A percentile compares a stretch with the other conserved stretches of the same genome.
These are phyloP conservation scores for Calidris pygmaea DNA, from an alignment of 2,113 vertebrate species.

Conservation along the genomic window DNA sequence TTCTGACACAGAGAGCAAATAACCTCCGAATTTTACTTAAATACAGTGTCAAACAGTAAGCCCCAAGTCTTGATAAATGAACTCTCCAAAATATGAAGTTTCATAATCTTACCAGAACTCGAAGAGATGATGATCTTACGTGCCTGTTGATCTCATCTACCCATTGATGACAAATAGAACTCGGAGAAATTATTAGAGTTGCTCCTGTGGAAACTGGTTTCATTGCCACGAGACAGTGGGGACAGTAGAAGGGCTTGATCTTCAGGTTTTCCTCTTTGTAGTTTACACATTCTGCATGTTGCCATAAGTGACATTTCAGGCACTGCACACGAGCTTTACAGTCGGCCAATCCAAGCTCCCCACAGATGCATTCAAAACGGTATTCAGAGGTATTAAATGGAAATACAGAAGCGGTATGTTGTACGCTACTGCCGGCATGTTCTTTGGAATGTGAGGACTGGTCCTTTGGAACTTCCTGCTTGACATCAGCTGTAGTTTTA, in stretches of 20 bases:
- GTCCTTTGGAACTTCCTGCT: not conserved
- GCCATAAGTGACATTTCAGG: constrained; percentile 94
- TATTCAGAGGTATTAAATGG: constrained; percentile 86
- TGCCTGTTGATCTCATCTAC: constrained; percentile 97
- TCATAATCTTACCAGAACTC: constrained; percentile 84
- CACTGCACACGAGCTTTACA: constrained; percentile 95
- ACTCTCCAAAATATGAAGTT: not conserved
- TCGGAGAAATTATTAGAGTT: constrained; percentile 96
- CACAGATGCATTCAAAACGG: constrained; percentile 96
- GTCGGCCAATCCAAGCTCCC: constrained; percentile 87
- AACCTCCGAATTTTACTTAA: not conserved
- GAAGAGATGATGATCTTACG: constrained; percentile 88
- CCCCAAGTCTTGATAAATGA: not conserved
- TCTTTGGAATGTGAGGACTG: constrained; percentile 1
- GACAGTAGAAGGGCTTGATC: constrained; percentile 93
- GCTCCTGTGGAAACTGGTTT: constrained; percentile 91
- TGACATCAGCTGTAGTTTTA: not conserved
- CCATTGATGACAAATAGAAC: constrained; percentile 99
- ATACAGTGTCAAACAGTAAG: not conserved
- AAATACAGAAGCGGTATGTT: constrained; percentile 56
- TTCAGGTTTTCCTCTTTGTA: constrained; percentile 91
- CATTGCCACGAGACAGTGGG: constrained; percentile 97
- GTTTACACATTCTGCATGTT: constrained; percentile 94
- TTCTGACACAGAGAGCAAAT: not conserved
- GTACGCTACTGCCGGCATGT: not conserved